A percentile compares a stretch with the other conserved stretches of the same genome.
phyloP scores from a whole-genome alignment of 2,888 invertebrate species.

The Lepidonotus clava region DNA sequence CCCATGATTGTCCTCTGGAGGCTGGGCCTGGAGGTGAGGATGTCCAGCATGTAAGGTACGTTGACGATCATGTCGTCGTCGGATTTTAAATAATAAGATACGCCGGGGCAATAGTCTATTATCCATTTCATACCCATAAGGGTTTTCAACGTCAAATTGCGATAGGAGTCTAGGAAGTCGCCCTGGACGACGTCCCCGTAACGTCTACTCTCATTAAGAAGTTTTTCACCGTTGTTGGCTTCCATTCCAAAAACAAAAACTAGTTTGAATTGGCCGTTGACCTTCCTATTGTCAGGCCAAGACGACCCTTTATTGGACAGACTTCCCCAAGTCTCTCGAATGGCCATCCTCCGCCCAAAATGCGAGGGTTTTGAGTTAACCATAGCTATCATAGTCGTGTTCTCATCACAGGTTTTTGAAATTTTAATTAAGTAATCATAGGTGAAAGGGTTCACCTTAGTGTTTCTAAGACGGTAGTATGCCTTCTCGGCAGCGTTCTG shows the following conservation, averaged over 20 bases:
- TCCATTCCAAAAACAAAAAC: slow-evolving; percentile 62
- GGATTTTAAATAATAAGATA: slow-evolving; percentile 63
- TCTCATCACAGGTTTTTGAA: slow-evolving; percentile 35
- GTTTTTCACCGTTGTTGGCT: slow-evolving; percentile 42
- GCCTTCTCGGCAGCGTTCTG: background rate
- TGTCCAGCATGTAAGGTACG: slow-evolving; percentile 60
- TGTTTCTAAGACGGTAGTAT: background rate
- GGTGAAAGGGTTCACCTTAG: background rate
- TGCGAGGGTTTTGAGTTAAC: slow-evolving; percentile 84
- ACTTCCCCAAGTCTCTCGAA: slow-evolving; percentile 74
- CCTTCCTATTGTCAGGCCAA: slow-evolving; percentile 58
- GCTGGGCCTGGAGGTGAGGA: slow-evolving; percentile 44
- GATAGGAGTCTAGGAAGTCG: slow-evolving; percentile 63
- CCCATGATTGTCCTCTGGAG: slow-evolving; percentile 63
- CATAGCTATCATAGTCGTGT: slow-evolving; percentile 61
- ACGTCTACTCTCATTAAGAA: slow-evolving; percentile 55
- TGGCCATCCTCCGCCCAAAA: slow-evolving; percentile 74
- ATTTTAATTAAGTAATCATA: slow-evolving; percentile 47
- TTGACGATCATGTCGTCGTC: slow-evolving; percentile 68
- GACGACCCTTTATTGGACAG: slow-evolving; percentile 1
- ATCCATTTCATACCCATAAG: slow-evolving; percentile 64
- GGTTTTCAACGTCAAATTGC: slow-evolving; percentile 66
- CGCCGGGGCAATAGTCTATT: slow-evolving; percentile 58
- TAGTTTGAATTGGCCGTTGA: slow-evolving; percentile 52
- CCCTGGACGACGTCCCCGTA: slow-evolving; percentile 63